These are phyloP conservation scores for Peromyscus maniculatus DNA, from an alignment of 2,113 vertebrate species.

Conservation along the genomic window DNA sequence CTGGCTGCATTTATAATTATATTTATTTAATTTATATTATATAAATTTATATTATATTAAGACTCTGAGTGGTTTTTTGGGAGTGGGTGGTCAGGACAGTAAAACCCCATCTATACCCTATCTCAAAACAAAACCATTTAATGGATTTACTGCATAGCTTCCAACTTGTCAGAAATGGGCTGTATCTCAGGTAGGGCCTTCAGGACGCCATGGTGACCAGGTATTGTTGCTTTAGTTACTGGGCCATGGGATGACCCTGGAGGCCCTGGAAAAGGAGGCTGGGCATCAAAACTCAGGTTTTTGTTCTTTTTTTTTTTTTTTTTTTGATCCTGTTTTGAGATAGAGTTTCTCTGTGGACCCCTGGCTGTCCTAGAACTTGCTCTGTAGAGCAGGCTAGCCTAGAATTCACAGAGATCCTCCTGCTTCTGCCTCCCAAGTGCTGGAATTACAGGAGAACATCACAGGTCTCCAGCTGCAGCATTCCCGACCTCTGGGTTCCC, in stretches of 20 bases:
- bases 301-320: no score
- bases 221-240: constrained; percentile 13
- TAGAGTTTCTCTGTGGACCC: not conserved
- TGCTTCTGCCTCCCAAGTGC: not conserved
- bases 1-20: no score
- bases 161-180: constrained; percentile 86
- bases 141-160: not conserved
- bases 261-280: not conserved
- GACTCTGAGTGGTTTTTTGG: no score
- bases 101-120: no score
- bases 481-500: not conserved
- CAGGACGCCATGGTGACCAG: constrained; percentile 77
- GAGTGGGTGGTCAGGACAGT: no score
- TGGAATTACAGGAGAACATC: no score
- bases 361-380: not conserved
- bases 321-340: not conserved
- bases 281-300: not conserved
- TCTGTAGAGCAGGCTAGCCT: not conserved
- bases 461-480: no score
- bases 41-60: no score
- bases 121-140: not conserved
- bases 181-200: constrained; percentile 72
- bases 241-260: not conserved
- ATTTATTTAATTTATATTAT: no score
- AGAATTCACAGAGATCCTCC: not conserved